Conservation (phyloP, 2,113 vertebrate species). For the Herpetotheres cachinnans region DNA sequence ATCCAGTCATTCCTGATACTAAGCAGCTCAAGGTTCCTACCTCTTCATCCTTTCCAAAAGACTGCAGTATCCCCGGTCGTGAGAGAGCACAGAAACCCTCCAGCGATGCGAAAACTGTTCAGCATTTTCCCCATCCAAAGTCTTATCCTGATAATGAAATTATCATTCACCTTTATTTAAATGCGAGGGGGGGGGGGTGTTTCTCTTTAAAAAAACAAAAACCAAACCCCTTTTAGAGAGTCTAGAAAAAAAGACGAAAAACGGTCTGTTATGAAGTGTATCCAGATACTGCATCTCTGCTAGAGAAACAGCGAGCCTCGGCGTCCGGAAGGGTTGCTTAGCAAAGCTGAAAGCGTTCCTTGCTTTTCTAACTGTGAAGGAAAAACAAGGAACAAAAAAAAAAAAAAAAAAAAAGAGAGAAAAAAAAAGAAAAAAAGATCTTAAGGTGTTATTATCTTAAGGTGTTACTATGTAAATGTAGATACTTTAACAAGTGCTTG, state of each 20-base stretch:
- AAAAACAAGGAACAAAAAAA: slow-evolving; percentile 51
- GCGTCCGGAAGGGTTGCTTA: slow-evolving; percentile 41
- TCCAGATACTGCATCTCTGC: slow-evolving; percentile 55
- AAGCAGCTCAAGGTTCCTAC: slow-evolving; percentile 56
- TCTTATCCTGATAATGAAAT: slow-evolving; percentile 64
- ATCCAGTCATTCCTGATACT: slow-evolving; percentile 54
- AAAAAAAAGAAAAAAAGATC: slow-evolving; percentile 10
- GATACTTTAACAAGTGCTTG: slow-evolving; percentile 62
- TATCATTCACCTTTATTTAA: slow-evolving; percentile 62
- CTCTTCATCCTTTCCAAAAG: slow-evolving; percentile 53
- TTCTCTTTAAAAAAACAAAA: background rate
- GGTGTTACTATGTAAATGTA: slow-evolving; percentile 67
- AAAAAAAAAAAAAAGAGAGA: background rate
- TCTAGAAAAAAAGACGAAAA: background rate
- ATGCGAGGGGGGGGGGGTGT: background rate
- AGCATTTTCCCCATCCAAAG: background rate
- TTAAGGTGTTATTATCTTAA: slow-evolving; percentile 57
- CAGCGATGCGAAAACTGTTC: background rate
- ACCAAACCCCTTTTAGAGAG: background rate
- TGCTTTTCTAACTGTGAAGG: slow-evolving; percentile 37
- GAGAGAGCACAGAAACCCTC: slow-evolving; percentile 35
- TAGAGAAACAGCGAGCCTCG: slow-evolving; percentile 11
- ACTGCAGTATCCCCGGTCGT: slow-evolving; percentile 32
- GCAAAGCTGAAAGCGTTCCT: slow-evolving; percentile 53
- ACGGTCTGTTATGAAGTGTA: slow-evolving; percentile 8